Base-by-base conservation (phyloP, 2,113 vertebrate species). In the Paradoxurus hermaphroditus region DNA sequence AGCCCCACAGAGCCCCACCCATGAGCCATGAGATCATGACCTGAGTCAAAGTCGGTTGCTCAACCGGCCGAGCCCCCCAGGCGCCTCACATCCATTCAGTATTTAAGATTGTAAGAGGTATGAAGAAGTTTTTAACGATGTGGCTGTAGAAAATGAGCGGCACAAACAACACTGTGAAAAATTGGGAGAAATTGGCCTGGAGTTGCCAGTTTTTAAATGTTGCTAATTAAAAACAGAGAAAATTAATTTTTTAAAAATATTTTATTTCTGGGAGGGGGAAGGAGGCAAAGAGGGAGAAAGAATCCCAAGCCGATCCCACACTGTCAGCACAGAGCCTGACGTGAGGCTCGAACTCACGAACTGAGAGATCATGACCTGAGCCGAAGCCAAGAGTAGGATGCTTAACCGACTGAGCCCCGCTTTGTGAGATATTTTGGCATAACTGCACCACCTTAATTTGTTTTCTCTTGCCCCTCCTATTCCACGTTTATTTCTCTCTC, bases 361-460 rank as follows among this genome's bases (percentile, higher is more conserved):
- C 56, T 7, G 7, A 8, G 56, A 59, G 56, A 59, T 23, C 7
- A 19, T 59, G 56, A 59, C 19, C 21, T 8, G 7, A 59, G 56
- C 56, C 23, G 56, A 23, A 59, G 9, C 19, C 56, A 23, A 21
- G 7, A 23, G 56, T 23, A 5, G 21, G 56, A 23, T 7, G 56
- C 56, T 59, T 59, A 59, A 23, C 56, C 56, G 0, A 23, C 56
- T 23, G 18, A 53, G 51, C 51, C 1, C 21, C 56, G 19, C 56
- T 59, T 29, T 44, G 29, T 51, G 85, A 89, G 29, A 36, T 3
- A 36, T 14, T 90, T 27, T 56, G 68, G 21, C 21, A 36, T 70
- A 29, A 34, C 19, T 53, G 2, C 13, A 25, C 31, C 2, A 3
- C 2, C 3, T n/a, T 63, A 7, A 49, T 5, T 15, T 16, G 31